Evolutionary conservation across 2,888 invertebrate genomes (phyloP).

Genomic region (Invenusta paracnida): DNA sequence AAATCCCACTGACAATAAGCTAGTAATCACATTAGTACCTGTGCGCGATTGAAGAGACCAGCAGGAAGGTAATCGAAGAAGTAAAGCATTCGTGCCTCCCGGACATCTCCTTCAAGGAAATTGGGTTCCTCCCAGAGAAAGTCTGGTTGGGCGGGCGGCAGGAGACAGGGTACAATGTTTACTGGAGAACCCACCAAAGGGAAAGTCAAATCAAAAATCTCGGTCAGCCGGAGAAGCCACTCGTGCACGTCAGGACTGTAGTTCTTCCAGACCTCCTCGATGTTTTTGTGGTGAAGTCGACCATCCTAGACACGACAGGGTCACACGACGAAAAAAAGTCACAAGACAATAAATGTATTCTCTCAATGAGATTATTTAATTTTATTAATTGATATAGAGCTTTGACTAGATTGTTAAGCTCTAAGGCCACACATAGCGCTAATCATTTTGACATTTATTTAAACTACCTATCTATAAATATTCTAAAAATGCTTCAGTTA

Average conservation of each 20-base stretch:
- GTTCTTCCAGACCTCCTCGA: conserved; percentile 52
- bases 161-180: conserved; percentile 59
- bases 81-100: conserved; percentile 56
- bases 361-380: no score
- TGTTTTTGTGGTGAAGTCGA: conserved; percentile 51
- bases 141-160: conserved; percentile 55
- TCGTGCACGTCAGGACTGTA: conserved; percentile 51
- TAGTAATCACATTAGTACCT: no score
- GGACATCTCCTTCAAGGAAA: background rate
- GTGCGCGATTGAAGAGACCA: conserved; percentile 59
- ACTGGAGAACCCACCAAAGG: conserved; percentile 50
- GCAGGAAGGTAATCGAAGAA: conserved; percentile 58
- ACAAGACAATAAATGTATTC: no score
- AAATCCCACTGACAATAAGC: no score
- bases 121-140: conserved; percentile 43
- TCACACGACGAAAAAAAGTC: no score
- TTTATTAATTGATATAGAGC: no score
- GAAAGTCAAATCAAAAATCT: conserved; percentile 60
- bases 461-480: no score
- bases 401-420: no score
- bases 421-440: no score
- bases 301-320: conserved; percentile 53
- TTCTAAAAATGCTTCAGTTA: no score
- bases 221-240: conserved; percentile 59
- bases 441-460: no score